These are phyloP conservation scores for Chaenogobius annularis DNA, from an alignment of 2,113 vertebrate genomes.

Conservation along the genomic window DNA sequence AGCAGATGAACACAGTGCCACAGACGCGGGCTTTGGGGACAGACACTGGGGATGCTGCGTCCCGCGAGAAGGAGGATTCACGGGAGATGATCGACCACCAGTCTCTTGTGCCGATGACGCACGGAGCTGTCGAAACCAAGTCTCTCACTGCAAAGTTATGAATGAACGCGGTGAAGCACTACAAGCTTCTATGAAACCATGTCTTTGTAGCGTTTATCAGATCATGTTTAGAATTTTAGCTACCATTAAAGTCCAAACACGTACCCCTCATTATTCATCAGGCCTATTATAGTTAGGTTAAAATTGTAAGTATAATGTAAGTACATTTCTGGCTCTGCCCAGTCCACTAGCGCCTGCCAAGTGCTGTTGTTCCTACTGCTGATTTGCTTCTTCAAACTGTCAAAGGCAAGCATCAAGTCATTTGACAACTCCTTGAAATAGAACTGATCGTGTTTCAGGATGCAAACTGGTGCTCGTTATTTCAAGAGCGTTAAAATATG, in stretches of 20 bases:
- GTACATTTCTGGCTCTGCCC: neutral
- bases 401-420: neutral
- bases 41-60: neutral
- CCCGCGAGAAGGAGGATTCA: neutral
- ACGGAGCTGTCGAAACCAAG: slow-evolving; percentile 18
- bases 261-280: neutral
- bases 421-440: no score
- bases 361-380: neutral
- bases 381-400: neutral
- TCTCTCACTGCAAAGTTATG: slow-evolving; percentile 19
- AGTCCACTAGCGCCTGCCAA: neutral
- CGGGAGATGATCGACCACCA: neutral
- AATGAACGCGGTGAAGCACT: neutral
- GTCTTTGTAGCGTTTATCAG: no score
- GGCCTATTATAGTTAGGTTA: neutral
- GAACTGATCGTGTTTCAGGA: neutral
- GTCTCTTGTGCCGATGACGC: slow-evolving; percentile 13
- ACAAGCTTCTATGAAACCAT: neutral
- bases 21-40: slow-evolving; percentile 16
- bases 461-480: neutral
- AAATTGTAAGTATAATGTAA: neutral
- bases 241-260: no score
- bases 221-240: no score
- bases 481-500: neutral
- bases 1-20: slow-evolving; percentile 20